phyloP scores from a whole-genome alignment of 2,888 invertebrate species.

The Nemoura dubitans region DNA sequence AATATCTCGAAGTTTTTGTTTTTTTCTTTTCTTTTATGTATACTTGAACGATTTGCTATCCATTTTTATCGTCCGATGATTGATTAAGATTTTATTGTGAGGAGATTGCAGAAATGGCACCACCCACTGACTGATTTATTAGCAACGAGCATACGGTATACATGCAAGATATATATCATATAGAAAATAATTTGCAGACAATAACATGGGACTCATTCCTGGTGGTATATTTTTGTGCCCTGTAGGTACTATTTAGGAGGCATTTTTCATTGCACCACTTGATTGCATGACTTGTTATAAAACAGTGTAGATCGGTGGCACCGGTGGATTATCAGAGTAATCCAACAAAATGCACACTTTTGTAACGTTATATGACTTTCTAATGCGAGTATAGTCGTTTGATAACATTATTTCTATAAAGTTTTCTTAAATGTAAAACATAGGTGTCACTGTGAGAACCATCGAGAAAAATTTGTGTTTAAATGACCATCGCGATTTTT shows the following conservation, averaged over 20 bases:
- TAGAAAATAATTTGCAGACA: background rate
- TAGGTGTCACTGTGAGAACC: too few species aligned
- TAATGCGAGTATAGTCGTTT: too few species aligned
- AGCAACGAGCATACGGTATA: background rate
- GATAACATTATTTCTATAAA: too few species aligned
- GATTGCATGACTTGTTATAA: too few species aligned
- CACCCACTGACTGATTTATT: constrained; percentile 4
- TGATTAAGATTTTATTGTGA: background rate
- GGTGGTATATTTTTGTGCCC: background rate
- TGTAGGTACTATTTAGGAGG: background rate
- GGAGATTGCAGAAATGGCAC: background rate
- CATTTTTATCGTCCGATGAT: background rate
- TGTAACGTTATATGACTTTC: too few species aligned
- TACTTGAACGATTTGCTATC: background rate
- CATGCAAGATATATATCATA: background rate
- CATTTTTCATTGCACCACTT: background rate
- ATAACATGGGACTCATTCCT: background rate
- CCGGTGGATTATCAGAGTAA: too few species aligned
- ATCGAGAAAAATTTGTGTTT: too few species aligned
- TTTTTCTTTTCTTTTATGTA: background rate
- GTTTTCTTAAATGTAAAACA: too few species aligned
- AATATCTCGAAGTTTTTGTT: background rate
- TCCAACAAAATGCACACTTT: too few species aligned
- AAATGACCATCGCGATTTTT: too few species aligned
- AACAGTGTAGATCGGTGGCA: too few species aligned